These are phyloP conservation scores for Reticulitermes lucifugus DNA, from an alignment of 2,888 invertebrate species.

Conservation along the genomic window DNA sequence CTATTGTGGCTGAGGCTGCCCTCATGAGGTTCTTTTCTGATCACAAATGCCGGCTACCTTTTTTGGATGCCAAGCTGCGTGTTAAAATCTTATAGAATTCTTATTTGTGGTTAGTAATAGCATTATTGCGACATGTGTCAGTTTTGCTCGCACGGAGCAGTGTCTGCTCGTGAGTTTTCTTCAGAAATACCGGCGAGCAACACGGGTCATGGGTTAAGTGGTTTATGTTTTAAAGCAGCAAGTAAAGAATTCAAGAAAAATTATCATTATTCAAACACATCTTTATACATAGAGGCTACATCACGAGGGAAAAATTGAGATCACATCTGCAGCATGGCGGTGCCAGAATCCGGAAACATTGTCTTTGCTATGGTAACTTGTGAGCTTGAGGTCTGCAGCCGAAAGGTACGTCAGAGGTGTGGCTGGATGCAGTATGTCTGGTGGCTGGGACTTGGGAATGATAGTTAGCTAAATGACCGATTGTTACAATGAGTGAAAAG, in stretches of 20 bases:
- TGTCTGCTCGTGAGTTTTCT: conserved; percentile 26
- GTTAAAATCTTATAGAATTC: too few relatives aligned
- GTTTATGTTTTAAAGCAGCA: conserved; percentile 27
- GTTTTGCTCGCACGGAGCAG: background rate
- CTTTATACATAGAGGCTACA: background rate
- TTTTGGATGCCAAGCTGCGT: too few relatives aligned
- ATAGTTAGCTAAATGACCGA: too few relatives aligned
- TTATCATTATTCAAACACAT: conserved; percentile 21
- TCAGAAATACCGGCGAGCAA: conserved; percentile 32
- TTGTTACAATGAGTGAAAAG: too few relatives aligned
- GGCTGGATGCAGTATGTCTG: too few relatives aligned
- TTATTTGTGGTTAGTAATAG: too few relatives aligned
- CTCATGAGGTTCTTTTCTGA: too few relatives aligned
- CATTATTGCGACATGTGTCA: background rate
- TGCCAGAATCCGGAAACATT: background rate
- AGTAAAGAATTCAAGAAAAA: conserved; percentile 30
- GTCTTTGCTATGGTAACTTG: background rate
- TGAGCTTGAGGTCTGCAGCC: too few relatives aligned
- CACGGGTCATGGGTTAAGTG: conserved; percentile 20
- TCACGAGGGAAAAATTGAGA: background rate
- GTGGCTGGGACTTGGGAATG: too few relatives aligned
- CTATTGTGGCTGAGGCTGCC: too few relatives aligned
- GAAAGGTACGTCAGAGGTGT: too few relatives aligned
- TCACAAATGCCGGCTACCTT: too few relatives aligned
- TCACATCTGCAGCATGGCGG: background rate